Conservation (phyloP, 2,888 invertebrate species). For the Axea sp. region DNA sequence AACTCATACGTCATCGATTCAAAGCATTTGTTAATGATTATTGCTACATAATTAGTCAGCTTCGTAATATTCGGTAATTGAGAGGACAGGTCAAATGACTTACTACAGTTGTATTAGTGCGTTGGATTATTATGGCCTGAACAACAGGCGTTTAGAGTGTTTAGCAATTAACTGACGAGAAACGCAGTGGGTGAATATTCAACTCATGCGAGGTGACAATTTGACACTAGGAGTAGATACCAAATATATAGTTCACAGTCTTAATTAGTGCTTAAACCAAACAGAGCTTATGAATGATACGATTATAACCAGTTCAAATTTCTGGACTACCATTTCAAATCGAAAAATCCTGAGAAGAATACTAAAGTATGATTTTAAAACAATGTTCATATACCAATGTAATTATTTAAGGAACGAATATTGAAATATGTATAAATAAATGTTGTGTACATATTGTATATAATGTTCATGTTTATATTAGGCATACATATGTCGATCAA, state of each 20-base stretch:
- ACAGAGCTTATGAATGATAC: conserved; percentile 11
- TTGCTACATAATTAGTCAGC: conserved; percentile 38
- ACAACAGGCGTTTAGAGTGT: conserved; percentile 55
- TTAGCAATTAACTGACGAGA: conserved; percentile 59
- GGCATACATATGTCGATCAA: too few relatives aligned
- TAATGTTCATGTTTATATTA: too few relatives aligned
- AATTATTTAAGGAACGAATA: too few relatives aligned
- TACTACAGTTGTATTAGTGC: conserved; percentile 50
- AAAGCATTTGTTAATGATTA: too few relatives aligned
- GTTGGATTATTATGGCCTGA: conserved; percentile 53
- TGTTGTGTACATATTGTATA: too few relatives aligned
- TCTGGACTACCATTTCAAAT: neutral
- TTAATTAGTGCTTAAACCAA: conserved; percentile 48
- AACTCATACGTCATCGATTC: too few relatives aligned
- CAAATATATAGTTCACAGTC: conserved; percentile 43
- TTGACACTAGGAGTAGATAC: conserved; percentile 53
- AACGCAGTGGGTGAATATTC: conserved; percentile 56
- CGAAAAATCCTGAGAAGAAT: too few relatives aligned
- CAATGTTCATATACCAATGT: too few relatives aligned
- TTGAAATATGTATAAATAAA: too few relatives aligned
- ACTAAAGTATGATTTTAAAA: too few relatives aligned
- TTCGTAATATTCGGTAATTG: conserved; percentile 55
- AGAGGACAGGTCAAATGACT: conserved; percentile 47
- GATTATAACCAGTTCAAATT: conserved; percentile 8
- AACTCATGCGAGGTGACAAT: conserved; percentile 54